These are phyloP conservation scores for Lordiphosa collinella DNA, from an alignment of 1,140 invertebrate genomes.

Conservation along the genomic window DNA sequence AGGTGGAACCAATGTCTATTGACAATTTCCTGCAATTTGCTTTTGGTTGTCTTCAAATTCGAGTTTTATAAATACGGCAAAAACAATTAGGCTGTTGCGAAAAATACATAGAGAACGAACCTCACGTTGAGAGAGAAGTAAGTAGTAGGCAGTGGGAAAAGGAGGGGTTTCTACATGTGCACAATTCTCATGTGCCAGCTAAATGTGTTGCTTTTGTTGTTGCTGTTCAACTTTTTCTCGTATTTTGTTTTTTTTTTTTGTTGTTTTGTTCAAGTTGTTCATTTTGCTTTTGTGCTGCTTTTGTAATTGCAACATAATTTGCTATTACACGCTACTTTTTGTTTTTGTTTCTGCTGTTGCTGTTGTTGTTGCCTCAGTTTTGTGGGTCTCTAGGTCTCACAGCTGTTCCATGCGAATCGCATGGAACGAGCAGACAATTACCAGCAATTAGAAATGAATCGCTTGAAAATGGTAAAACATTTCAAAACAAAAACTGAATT, in stretches of 20 bases:
- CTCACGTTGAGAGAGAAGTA: constrained; percentile 8
- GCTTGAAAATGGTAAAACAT: constrained; percentile 47
- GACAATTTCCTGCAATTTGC: constrained; percentile 71
- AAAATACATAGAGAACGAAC: constrained; percentile 31
- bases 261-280: constrained; percentile 36
- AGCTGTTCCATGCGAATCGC: constrained; percentile 45
- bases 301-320: constrained; percentile 77
- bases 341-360: constrained; percentile 24
- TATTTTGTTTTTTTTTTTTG: constrained; percentile 16
- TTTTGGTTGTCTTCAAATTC: neutral
- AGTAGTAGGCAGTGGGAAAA: constrained; percentile 10
- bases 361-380: constrained; percentile 48
- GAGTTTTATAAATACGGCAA: constrained; percentile 35
- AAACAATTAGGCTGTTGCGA: constrained; percentile 60
- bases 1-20: constrained; percentile 64
- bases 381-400: constrained; percentile 72
- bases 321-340: constrained; percentile 67
- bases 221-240: constrained; percentile 35
- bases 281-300: constrained; percentile 63
- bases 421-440: constrained; percentile 55
- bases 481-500: constrained; percentile 36
- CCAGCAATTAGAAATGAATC: constrained; percentile 77
- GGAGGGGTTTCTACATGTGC: constrained; percentile 38
- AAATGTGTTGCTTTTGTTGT: constrained; percentile 28
- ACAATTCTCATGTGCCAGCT: constrained; percentile 44